phyloP scores from a whole-genome alignment of 2,113 vertebrate species.

The Callocephalon fimbriatum region DNA sequence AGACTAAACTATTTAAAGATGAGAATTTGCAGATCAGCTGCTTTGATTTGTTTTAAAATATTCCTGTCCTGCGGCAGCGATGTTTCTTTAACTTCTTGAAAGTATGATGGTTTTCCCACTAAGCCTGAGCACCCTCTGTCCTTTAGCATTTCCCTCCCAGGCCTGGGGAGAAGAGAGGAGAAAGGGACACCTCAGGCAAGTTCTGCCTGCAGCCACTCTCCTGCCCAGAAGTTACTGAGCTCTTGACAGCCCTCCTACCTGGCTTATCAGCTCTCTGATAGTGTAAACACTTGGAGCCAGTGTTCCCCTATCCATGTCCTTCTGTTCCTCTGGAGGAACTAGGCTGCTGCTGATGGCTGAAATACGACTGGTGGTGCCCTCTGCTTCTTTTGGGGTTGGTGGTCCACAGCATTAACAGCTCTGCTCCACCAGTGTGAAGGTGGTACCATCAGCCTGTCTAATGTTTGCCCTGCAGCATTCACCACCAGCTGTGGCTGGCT shows the following conservation, averaged over 20 bases:
- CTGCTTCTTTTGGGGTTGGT: neutral
- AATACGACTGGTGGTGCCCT: neutral
- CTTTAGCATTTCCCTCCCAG: neutral
- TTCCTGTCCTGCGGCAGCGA: neutral
- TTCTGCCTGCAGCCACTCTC: neutral
- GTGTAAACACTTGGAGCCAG: neutral
- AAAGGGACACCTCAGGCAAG: neutral
- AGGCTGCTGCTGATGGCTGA: neutral
- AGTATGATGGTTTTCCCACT: neutral
- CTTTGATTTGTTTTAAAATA: neutral
- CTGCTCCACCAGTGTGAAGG: neutral
- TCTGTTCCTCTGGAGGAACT: neutral
- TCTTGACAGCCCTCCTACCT: neutral
- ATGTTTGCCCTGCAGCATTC: neutral
- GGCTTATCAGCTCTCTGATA: neutral
- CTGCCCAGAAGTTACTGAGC: neutral
- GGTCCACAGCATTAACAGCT: neutral
- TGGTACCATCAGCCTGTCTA: neutral
- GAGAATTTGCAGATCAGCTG: neutral
- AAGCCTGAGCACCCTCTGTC: neutral
- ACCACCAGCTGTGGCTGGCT: neutral
- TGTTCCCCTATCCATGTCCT: fast-evolving
- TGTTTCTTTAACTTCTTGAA: neutral
- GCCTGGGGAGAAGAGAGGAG: neutral
- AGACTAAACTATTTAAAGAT: neutral